Evolutionary conservation across 2,113 vertebrate species (phyloP), one percentile per base, ranked within the genome.

Genomic region (Esox niger): DNA sequence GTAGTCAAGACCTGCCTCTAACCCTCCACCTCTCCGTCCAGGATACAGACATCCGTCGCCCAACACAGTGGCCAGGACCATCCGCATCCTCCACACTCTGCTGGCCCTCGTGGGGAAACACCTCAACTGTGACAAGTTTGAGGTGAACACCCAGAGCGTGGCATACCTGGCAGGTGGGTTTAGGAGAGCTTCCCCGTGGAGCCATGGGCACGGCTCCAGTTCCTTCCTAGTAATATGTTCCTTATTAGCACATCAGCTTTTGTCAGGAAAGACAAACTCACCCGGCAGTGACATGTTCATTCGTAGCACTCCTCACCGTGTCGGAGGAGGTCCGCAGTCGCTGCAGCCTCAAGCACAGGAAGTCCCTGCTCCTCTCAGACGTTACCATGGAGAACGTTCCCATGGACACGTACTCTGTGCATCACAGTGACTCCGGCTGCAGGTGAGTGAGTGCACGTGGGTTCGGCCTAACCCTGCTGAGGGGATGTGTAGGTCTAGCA

Each of bases 61-160:
- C 71, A 91, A 91, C 67, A 95, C 93, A 25, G 93, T 94, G 64
- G 94, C 94, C 54, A 90, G 94, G 77, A 96, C 94, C 8, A 90
- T 95, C 31, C 89, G 94, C 76, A 95, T 96, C 82, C 88, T 96
- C 31, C 94, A 95, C 76, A 95, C 91, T 15, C 91, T 96, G n/a
- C 91, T 96, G 29, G 88, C 91, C 70, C 89, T 96, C 71, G 94
- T 95, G 71, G 94, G 94, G 73, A 96, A 96, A 63, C 94, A 95
- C 65, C 90, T 91, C 71, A 95, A 95, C 69, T 95, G 94, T 89
- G 94, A 96, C 87, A 94, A 94, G 83, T 96, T 96, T 61, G 94
- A 96, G 84, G 94, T 95, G 88, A 95, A 95, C 90, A 95, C 93
- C 10, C 92, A 96, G 86, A 96, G 94, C 8, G 94, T 95, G 87